Evolutionary conservation across 2,888 invertebrate species (phyloP).

Genomic region (Phaedon cochleariae): DNA sequence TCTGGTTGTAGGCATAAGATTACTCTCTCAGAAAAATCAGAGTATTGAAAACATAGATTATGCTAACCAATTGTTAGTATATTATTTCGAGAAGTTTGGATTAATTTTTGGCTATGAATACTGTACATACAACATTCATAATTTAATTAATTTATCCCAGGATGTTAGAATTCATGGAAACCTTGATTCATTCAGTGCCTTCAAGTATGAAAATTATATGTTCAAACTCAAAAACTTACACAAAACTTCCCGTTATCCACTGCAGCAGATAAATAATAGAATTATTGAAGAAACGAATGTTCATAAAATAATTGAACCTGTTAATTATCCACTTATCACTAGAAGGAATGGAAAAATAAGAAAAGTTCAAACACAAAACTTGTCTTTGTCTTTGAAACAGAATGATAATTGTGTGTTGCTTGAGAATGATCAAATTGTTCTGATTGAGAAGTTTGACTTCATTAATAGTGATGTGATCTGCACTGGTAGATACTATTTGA

Average conservation of each 20-base stretch:
- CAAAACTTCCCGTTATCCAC: constrained; percentile 4
- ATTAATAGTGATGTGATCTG: not conserved
- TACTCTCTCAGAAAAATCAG: not conserved
- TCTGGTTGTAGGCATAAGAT: constrained; percentile 1
- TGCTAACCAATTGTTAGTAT: constrained; percentile 1
- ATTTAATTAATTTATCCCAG: not conserved
- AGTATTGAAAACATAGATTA: not conserved
- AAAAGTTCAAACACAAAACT: not conserved
- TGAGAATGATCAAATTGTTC: constrained; percentile 1
- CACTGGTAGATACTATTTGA: constrained; percentile 1
- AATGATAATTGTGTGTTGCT: not conserved
- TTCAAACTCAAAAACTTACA: not conserved
- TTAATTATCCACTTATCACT: not conserved
- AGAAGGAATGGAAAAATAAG: not conserved
- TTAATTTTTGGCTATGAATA: not conserved
- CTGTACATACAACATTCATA: constrained; percentile 1
- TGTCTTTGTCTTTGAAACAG: not conserved
- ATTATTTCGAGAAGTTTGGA: not conserved
- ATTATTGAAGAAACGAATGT: not conserved
- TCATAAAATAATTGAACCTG: not conserved
- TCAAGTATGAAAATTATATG: constrained; percentile 7
- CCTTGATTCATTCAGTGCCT: constrained; percentile 1
- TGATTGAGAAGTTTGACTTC: not conserved
- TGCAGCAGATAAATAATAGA: constrained; percentile 5
- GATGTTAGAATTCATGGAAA: constrained; percentile 5